Evolutionary conservation across 2,888 invertebrate genomes (phyloP), one percentile per base, ranked within the genome.

Genomic region (Gandaritis pyraliata): DNA sequence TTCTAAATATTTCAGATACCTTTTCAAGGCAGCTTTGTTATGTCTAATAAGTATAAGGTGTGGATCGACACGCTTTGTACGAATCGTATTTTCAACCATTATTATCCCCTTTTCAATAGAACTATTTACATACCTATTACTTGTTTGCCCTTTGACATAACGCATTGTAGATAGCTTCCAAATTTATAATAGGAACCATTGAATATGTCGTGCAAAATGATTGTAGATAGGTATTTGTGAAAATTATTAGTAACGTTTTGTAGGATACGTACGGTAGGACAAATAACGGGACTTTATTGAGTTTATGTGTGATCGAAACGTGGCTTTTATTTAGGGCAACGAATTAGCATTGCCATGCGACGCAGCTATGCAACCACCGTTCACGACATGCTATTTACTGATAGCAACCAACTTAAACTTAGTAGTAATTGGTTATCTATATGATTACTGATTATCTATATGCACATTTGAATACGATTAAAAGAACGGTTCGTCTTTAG

Each of bases 111-210:
- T 77, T 71, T 80, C 75, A 82, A 85, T 82, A 69, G 75, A 50
- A 61, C 58, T 68, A 85, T 86, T 85, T 80, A 80, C 82, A 15
- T 16, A 10, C 7, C 85, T 86, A 85, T 81, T 82, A 78, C 76
- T 71, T 72, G 69, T 72, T 77, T 80, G 23, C 78, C 75, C 77
- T 75, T 68, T 63, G 58, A 69, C 61, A 68, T 71, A 73, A 77
- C 76, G 72, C 73, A 68, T 59, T 72, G 74, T 61, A 77, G 84
- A 85, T 86, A 83, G 70, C 75, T 69, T 60, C 73, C 69, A 65
- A 77, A 75, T 72, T 73, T 71, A 70, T 76, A 73, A 74, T 71
- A 70, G 48, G 53, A 57, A 65, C 68, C 64, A 66, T 69, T 71
- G 58, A 56, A 57, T 48, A 41, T 39, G 52, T 23, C 18, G 23